Evolutionary conservation across 2,888 invertebrate species (phyloP).

Genomic region (Lasioglossum morio): DNA sequence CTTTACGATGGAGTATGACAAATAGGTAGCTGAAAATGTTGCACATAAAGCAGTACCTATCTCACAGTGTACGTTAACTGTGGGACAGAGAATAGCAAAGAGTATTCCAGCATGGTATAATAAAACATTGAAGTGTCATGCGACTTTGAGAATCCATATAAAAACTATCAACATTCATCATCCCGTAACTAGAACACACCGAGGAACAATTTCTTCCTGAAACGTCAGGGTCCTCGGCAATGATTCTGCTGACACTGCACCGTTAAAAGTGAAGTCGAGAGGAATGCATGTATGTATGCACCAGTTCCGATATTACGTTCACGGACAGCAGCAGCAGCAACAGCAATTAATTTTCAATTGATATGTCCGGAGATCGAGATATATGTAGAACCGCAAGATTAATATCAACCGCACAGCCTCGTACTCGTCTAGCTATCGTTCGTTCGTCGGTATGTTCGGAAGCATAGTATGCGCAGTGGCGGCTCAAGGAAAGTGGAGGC

Average conservation of each 20-base stretch:
- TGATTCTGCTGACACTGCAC: not conserved
- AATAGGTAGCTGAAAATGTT: not conserved
- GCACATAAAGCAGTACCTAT: not conserved
- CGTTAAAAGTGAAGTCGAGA: not conserved
- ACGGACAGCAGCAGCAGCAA: not conserved
- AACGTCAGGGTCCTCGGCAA: not conserved
- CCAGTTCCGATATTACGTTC: not conserved
- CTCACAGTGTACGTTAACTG: not conserved
- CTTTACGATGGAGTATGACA: not conserved
- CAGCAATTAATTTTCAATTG: not conserved
- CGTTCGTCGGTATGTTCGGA: not conserved
- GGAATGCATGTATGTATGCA: not conserved
- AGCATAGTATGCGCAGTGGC: not conserved
- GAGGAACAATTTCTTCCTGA: not conserved
- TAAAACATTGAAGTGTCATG: too few relatives aligned
- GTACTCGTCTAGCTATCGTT: not conserved
- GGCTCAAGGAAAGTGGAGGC: too few relatives aligned
- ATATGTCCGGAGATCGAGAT: not conserved
- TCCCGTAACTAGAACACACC: not conserved
- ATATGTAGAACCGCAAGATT: not conserved
- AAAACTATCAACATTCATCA: not conserved
- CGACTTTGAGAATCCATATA: not conserved
- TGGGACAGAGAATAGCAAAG: not conserved
- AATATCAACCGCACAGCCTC: not conserved
- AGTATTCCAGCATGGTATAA: not conserved